Evolutionary conservation across 2,888 invertebrate genomes (phyloP), one percentile per base, ranked within the genome.

Genomic region (Elegia similella): DNA sequence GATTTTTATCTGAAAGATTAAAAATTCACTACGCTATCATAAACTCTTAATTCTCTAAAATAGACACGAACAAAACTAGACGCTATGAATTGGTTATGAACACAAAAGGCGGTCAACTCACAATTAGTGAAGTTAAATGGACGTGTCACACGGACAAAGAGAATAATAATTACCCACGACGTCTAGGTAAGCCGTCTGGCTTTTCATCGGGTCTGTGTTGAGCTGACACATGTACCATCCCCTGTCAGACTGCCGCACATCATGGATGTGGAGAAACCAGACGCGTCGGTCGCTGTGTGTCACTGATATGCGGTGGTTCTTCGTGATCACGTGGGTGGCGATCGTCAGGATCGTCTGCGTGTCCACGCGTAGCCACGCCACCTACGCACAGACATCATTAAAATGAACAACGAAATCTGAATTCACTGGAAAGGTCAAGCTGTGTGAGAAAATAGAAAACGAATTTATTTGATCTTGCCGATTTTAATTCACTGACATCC

Each of bases 191-290:
- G 97, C 97, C 58, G 95, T 94, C 88, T 97, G 97, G 79, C 96
- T 96, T 82, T 97, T 97, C 97, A 97, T 97, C 0, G 97, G 98
- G 85, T 97, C 96, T 0, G 97, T 97, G 85, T 97, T 97, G 67
- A 97, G 96, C 92, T 97, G 97, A 81, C 97, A 98, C 97, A 97
- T 97, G 89, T 97, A 98, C 95, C 96, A 97, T 62, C 97, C 96
- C 13, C 95, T 93, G 87, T 98, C 98, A 0, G 95, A 93, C 80
- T 97, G 96, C 42, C 95, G 93, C 12, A 97, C 96, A 80, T 97
- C 96, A 59, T 95, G 94, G 71, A 98, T 96, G 77, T 96, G 96
- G 46, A 98, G 92, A 80, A 95, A 96, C 97, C 97, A 97, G 53
- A 96, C 96, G 53, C 95, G 93, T 62, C 95, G 94, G 78, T 97